Conservation (phyloP, 2,888 invertebrate genomes). For the Harpalus rubripes region DNA sequence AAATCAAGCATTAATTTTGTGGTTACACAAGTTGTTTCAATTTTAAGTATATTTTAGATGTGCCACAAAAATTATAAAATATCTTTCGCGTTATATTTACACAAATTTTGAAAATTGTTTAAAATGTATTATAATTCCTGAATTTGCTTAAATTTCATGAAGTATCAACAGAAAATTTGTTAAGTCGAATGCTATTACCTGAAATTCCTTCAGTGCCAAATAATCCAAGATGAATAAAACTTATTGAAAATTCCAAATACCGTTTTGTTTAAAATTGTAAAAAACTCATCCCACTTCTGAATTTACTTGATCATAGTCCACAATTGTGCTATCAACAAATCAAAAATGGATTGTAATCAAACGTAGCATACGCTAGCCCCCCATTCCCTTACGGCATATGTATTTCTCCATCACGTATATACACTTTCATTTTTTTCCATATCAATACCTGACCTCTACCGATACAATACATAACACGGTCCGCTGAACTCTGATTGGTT, state of each 20-base stretch:
- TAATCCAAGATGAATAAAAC: neutral
- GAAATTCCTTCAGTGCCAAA: neutral
- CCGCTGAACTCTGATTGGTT: slow-evolving; percentile 65
- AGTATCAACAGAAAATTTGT: too few relatives aligned
- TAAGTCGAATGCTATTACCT: neutral
- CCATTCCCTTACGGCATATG: slow-evolving; percentile 65
- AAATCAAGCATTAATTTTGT: too few relatives aligned
- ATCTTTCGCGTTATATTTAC: too few relatives aligned
- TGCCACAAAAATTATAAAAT: too few relatives aligned
- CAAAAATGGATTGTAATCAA: slow-evolving; percentile 72
- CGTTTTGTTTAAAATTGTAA: neutral
- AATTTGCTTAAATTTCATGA: too few relatives aligned
- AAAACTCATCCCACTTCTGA: slow-evolving; percentile 24
- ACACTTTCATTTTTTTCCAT: slow-evolving; percentile 65
- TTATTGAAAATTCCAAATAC: neutral
- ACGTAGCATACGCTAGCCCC: slow-evolving; percentile 63
- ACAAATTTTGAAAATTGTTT: too few relatives aligned
- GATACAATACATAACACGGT: slow-evolving; percentile 66
- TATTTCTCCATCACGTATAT: slow-evolving; percentile 60
- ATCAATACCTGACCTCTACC: slow-evolving; percentile 66
- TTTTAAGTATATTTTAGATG: too few relatives aligned
- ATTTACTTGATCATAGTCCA: slow-evolving; percentile 62
- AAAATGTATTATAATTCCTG: too few relatives aligned
- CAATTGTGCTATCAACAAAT: slow-evolving; percentile 71
- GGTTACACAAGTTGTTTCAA: too few relatives aligned